These are phyloP conservation scores for Plecturocebus donacophilus DNA, from an alignment of 2,113 vertebrate species.

Conservation along the genomic window DNA sequence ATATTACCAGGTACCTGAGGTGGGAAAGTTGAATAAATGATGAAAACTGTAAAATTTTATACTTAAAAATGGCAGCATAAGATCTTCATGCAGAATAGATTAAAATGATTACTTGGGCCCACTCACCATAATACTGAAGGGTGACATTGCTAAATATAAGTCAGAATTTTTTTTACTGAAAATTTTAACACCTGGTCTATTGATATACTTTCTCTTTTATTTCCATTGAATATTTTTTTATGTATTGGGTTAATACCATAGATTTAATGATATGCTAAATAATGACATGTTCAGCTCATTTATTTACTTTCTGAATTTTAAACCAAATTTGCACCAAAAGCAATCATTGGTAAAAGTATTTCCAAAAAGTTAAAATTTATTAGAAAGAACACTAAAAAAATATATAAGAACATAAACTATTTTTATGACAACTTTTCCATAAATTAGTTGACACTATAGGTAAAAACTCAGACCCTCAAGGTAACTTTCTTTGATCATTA, in stretches of 20 bases:
- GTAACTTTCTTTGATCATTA: neutral
- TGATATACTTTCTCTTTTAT: rapidly evolving
- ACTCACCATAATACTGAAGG: neutral
- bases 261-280: neutral
- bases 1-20: neutral
- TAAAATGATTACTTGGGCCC: neutral
- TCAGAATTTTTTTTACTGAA: neutral
- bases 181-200: neutral
- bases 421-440: neutral
- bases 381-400: neutral
- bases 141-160: neutral
- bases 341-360: neutral
- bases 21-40: neutral
- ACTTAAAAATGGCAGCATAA: neutral
- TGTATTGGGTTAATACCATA: neutral
- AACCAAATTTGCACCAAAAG: neutral
- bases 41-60: neutral
- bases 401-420: neutral
- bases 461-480: neutral
- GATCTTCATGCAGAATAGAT: neutral
- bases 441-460: neutral
- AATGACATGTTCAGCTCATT: neutral
- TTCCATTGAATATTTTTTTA: neutral
- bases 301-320: neutral
- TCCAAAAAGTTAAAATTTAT: neutral